phyloP scores from a whole-genome alignment of 2,113 vertebrate genomes.

The Ibidorhyncha struthersii region DNA sequence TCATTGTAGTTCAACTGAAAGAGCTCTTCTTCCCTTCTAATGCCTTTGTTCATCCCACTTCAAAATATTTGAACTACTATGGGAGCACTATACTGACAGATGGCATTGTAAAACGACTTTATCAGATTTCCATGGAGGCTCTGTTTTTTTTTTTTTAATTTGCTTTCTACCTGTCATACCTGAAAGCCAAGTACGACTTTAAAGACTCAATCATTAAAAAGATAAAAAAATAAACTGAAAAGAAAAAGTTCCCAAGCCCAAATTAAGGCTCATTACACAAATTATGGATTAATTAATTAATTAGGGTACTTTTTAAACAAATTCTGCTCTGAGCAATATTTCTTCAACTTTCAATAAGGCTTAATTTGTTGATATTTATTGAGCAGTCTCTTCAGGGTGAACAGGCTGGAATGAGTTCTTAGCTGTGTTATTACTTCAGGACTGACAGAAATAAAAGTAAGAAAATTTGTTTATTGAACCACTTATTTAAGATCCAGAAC shows the following conservation, averaged over 20 bases:
- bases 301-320: background rate
- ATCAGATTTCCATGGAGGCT: background rate
- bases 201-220: background rate
- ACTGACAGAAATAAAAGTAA: background rate
- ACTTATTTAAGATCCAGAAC: background rate
- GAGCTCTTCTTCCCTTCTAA: background rate
- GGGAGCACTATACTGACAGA: background rate
- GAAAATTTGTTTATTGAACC: background rate
- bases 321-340: background rate
- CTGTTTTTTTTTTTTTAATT: background rate
- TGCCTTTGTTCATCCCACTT: conserved; percentile 12
- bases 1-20: background rate
- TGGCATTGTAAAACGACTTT: background rate
- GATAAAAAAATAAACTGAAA: background rate
- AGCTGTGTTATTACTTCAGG: background rate
- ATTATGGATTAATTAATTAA: background rate
- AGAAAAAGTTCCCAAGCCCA: background rate
- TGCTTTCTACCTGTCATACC: background rate
- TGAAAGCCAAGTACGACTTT: background rate
- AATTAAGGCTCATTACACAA: background rate
- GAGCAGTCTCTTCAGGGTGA: background rate
- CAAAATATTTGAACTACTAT: conserved; percentile 11
- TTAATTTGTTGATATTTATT: background rate
- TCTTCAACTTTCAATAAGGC: background rate
- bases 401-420: background rate